Evolutionary conservation across 2,888 invertebrate species (phyloP), one percentile per base, ranked within the genome.

Genomic region (Tinea pellionella): DNA sequence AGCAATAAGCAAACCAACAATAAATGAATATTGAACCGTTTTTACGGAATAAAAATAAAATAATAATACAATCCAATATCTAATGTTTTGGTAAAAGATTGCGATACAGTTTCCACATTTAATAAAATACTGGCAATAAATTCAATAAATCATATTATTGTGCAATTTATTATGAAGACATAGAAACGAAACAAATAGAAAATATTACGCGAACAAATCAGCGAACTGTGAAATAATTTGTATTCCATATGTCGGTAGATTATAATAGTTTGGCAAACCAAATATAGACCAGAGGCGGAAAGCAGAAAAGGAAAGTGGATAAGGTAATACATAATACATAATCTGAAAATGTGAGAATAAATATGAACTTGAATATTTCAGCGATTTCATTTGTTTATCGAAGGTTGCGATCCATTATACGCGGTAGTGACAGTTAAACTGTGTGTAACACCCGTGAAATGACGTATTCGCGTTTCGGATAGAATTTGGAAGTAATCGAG

Each of bases 211-310:
- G 53, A 53, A 53, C 9, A 18, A 53, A 12, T 53, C 53, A 53
- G 19, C 53, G 53, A 24, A 53, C 53, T 24, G n/a, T 24, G 53
- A 53, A 53, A 53, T 24, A 18, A 53, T 53, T 53, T 24, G 53
- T 19, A 24, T 53, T 53, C n/a, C 24, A 53, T 24, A 53, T 53
- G 24, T 53, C 53, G 24, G 53, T 24, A 24, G 16, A 18, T 11
- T 6, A 51, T n/a, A n/a, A n/a, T 53, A 53, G 19, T 53, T 53
- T 53, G 53, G 19, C 53, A 53, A 53, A 51, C 51, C 8, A 18
- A 53, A 53, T 53, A 53, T 53, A 24, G 53, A 24, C 24, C 53
- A 53, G 24, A 53, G n/a, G 53, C 53, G 53, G 53, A 53, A 53
- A 53, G 53, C 18, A 24, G 53, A 53, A 53, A 24, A 53, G 53